Conservation (phyloP, 1,140 invertebrate genomes). For the Macrobrachium nipponense region DNA sequence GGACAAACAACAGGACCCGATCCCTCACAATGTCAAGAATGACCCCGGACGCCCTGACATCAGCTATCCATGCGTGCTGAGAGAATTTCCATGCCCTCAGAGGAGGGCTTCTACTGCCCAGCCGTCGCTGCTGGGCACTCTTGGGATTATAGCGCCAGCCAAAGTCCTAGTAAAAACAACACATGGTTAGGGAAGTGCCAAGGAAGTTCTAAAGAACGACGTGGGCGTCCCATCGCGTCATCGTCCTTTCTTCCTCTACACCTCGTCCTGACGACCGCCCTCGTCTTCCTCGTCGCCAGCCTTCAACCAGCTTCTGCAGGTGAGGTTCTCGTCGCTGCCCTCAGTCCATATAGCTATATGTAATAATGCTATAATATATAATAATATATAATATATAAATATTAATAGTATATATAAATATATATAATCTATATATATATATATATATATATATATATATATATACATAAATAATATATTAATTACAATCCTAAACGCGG, state of each 20-base stretch:
- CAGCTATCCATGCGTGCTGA: background rate
- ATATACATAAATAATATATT: no score
- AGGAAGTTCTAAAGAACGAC: background rate
- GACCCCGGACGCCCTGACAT: background rate
- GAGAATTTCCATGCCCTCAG: conserved; percentile 10
- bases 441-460: no score
- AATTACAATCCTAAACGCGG: no score
- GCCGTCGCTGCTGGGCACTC: no score
- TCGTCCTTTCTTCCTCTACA: background rate
- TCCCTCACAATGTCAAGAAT: background rate
- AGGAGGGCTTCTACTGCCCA: no score
- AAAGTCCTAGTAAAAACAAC: no score
- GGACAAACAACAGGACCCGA: background rate
- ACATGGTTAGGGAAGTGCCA: conserved; percentile 6
- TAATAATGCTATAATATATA: background rate
- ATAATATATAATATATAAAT: conserved; percentile 12
- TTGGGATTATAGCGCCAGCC: no score
- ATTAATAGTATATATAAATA: no score
- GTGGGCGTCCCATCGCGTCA: no score
- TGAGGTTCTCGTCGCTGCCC: background rate
- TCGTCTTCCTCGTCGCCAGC: conserved; percentile 26
- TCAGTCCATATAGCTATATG: background rate
- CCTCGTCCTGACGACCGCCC: conserved; percentile 37
- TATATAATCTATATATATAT: no score
- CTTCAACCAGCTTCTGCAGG: conserved; percentile 30